phyloP scores from a whole-genome alignment of 2,888 invertebrate genomes.

The Crocallis elinguaria region DNA sequence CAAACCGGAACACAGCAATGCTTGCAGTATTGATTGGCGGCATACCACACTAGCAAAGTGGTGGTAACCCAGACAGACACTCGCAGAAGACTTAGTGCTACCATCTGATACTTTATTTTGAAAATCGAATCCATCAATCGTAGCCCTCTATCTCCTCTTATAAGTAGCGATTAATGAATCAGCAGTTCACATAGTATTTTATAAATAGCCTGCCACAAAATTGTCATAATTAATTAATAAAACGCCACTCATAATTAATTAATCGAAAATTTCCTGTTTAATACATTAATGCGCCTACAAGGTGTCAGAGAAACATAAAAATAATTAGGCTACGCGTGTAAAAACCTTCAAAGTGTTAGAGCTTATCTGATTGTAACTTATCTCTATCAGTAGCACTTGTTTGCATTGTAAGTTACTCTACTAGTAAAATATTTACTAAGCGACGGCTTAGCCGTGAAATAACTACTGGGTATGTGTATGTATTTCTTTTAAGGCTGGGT shows the following conservation, averaged over 20 bases:
- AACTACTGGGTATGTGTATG: no score
- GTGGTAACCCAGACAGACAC: no score
- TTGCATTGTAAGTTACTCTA: background rate
- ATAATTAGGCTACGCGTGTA: conserved; percentile 32
- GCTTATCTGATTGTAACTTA: conserved; percentile 26
- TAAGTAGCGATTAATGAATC: conserved; percentile 22
- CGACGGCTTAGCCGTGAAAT: no score
- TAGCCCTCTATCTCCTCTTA: background rate
- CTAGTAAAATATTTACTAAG: no score
- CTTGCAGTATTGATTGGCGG: no score
- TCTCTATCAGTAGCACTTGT: conserved; percentile 10
- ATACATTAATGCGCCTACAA: conserved; percentile 29
- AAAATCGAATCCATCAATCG: conserved; percentile 7
- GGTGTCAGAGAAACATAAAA: conserved; percentile 30
- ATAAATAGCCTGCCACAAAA: conserved; percentile 24
- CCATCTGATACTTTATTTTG: background rate
- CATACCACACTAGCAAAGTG: no score
- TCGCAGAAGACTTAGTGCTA: no score
- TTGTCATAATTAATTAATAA: conserved; percentile 24
- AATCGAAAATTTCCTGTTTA: conserved; percentile 31
- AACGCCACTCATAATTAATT: conserved; percentile 25
- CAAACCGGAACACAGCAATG: no score
- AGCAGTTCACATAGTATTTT: conserved; percentile 17
- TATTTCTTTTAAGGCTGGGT: no score
- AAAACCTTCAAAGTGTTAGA: conserved; percentile 26